phyloP scores from a whole-genome alignment of 2,888 invertebrate species.

The Melieria crassipennis region DNA sequence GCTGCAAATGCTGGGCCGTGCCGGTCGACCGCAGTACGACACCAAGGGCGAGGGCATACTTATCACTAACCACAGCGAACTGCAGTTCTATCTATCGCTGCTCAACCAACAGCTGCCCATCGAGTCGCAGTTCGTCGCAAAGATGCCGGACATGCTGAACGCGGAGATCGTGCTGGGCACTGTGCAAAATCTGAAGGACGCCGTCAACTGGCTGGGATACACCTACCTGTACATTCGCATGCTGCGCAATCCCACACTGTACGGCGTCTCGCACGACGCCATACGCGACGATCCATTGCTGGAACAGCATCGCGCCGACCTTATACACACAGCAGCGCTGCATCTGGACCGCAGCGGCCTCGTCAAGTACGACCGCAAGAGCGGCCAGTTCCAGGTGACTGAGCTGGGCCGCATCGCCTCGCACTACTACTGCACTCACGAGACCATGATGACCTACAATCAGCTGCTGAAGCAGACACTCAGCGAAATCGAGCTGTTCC shows the following conservation, averaged over 20 bases:
- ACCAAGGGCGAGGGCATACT: slow-evolving; percentile 97
- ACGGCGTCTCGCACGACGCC: slow-evolving; percentile 85
- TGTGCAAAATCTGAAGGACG: slow-evolving; percentile 86
- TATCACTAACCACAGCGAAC: slow-evolving; percentile 97
- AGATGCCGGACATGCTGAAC: slow-evolving; percentile 96
- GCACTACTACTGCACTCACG: slow-evolving; percentile 97
- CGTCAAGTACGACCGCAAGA: slow-evolving; percentile 93
- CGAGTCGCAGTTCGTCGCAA: slow-evolving; percentile 93
- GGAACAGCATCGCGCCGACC: slow-evolving; percentile 91
- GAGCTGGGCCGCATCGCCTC: slow-evolving; percentile 97
- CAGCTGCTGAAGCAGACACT: slow-evolving; percentile 95
- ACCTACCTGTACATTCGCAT: slow-evolving; percentile 97
- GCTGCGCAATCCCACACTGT: slow-evolving; percentile 88
- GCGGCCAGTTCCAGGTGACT: slow-evolving; percentile 87
- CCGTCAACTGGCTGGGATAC: slow-evolving; percentile 92
- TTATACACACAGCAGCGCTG: slow-evolving; percentile 93
- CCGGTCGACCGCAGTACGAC: slow-evolving; percentile 98
- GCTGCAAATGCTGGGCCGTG: slow-evolving; percentile 97
- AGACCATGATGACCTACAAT: slow-evolving; percentile 97
- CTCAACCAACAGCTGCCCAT: slow-evolving; percentile 98
- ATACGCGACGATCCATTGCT: slow-evolving; percentile 84
- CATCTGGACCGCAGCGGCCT: slow-evolving; percentile 94
- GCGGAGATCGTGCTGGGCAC: slow-evolving; percentile 98
- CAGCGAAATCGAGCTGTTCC: slow-evolving; percentile 96
- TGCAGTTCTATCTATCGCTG: slow-evolving; percentile 97